Evolutionary conservation across 2,113 vertebrate genomes (phyloP).

Genomic region (Neogale vison): DNA sequence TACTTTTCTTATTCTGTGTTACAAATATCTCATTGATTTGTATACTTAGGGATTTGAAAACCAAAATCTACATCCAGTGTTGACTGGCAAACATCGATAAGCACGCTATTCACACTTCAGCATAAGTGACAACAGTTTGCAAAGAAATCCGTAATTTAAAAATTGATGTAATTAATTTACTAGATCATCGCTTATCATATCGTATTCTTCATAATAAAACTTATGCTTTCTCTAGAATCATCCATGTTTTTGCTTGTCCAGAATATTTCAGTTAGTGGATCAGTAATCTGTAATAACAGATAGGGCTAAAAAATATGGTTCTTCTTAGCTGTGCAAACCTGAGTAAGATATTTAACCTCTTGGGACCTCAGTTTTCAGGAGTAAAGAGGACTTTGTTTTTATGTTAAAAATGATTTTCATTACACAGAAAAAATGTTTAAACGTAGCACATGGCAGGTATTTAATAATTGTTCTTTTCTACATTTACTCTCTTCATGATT

Average conservation of each 20-base stretch:
- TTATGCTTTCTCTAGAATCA: neutral
- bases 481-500: neutral
- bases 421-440: neutral
- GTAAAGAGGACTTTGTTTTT: neutral
- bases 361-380: neutral
- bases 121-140: neutral
- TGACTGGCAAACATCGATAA: neutral
- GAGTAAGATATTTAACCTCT: neutral
- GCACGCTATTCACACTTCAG: neutral
- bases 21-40: neutral
- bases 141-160: neutral
- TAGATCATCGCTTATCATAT: neutral
- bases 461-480: constrained; percentile 1
- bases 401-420: neutral
- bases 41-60: neutral
- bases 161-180: neutral
- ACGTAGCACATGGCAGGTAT: neutral
- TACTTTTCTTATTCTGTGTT: neutral
- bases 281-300: neutral
- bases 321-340: neutral
- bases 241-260: neutral
- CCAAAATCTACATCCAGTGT: neutral
- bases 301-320: neutral
- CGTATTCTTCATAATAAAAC: neutral
- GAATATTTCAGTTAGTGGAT: neutral